These are phyloP conservation scores for Acronicta psi DNA, from an alignment of 2,888 invertebrate species.

Conservation along the genomic window DNA sequence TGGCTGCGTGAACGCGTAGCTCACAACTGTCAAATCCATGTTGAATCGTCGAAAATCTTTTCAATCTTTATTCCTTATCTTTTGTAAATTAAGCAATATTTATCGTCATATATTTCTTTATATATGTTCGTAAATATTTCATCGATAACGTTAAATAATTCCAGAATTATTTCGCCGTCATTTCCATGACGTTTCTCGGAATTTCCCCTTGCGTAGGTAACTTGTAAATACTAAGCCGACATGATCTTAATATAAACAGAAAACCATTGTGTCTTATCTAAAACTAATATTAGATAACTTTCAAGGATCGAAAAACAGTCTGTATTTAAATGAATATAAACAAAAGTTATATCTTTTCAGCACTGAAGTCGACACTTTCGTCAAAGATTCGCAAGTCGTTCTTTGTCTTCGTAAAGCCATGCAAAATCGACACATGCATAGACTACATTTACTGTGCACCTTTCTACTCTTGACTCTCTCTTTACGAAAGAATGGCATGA, in stretches of 20 bases:
- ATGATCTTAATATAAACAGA: slow-evolving; percentile 46
- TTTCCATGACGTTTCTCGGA: slow-evolving; percentile 24
- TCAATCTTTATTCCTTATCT: slow-evolving; percentile 54
- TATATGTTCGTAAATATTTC: slow-evolving; percentile 33
- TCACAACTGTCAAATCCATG: slow-evolving; percentile 75
- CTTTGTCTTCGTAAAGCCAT: slow-evolving; percentile 75
- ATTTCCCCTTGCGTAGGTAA: slow-evolving; percentile 43
- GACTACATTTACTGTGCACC: slow-evolving; percentile 78
- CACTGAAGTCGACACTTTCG: slow-evolving; percentile 79
- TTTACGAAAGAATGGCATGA: slow-evolving; percentile 81
- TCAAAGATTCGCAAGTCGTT: slow-evolving; percentile 77
- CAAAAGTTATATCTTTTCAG: slow-evolving; percentile 84
- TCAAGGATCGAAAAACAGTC: slow-evolving; percentile 71
- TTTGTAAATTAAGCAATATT: slow-evolving; percentile 23
- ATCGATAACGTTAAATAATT: slow-evolving; percentile 21
- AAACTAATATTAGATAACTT: slow-evolving; percentile 47
- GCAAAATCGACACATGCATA: slow-evolving; percentile 79
- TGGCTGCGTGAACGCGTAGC: slow-evolving; percentile 65
- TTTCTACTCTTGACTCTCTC: slow-evolving; percentile 75
- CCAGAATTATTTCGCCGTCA: slow-evolving; percentile 15
- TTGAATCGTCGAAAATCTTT: slow-evolving; percentile 62
- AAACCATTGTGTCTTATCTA: slow-evolving; percentile 49
- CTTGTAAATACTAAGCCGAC: slow-evolving; percentile 41
- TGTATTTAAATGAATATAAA: slow-evolving; percentile 83
- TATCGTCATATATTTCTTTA: slow-evolving; percentile 15